A percentile compares a stretch with the other conserved stretches of the same genome.
phyloP scores from a whole-genome alignment of 2,888 invertebrate genomes.

The Eilema griseolum region DNA sequence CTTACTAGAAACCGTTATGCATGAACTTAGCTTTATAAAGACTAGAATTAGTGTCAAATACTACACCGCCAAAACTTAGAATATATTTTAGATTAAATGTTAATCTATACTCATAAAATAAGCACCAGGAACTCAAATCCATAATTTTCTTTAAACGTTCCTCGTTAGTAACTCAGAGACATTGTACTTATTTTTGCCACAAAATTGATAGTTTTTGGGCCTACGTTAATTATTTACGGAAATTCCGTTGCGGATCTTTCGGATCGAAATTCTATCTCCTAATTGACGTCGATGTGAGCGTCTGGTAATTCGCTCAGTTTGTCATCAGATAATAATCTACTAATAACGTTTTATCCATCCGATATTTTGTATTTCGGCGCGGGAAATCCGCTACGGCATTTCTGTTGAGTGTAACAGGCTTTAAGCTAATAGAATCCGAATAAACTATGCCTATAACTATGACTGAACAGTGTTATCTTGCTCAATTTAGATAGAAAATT shows the following conservation, averaged over 20 bases:
- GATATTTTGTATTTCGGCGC: background rate
- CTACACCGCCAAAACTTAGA: conserved; percentile 40
- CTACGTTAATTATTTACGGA: background rate
- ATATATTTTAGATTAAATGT: conserved; percentile 9
- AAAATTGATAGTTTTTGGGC: background rate
- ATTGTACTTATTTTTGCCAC: conserved; percentile 11
- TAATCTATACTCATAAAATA: background rate
- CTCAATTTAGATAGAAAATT: conserved; percentile 45
- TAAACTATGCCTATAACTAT: background rate
- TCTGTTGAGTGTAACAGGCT: background rate
- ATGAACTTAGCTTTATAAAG: conserved; percentile 25
- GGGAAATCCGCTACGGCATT: background rate
- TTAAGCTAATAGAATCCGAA: background rate
- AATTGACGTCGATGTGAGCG: background rate
- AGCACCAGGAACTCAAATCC: conserved; percentile 10
- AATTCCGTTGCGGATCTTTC: background rate
- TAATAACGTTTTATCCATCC: too few relatives aligned
- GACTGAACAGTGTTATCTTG: conserved; percentile 4
- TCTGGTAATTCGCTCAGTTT: too few relatives aligned
- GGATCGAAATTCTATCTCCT: background rate
- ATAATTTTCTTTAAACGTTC: background rate
- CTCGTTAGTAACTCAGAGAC: conserved; percentile 7
- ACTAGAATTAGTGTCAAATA: conserved; percentile 45
- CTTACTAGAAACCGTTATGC: conserved; percentile 11
- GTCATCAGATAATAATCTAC: too few relatives aligned